Conservation (phyloP, 2,797 vertebrate species). For the Scolopax rusticola region DNA sequence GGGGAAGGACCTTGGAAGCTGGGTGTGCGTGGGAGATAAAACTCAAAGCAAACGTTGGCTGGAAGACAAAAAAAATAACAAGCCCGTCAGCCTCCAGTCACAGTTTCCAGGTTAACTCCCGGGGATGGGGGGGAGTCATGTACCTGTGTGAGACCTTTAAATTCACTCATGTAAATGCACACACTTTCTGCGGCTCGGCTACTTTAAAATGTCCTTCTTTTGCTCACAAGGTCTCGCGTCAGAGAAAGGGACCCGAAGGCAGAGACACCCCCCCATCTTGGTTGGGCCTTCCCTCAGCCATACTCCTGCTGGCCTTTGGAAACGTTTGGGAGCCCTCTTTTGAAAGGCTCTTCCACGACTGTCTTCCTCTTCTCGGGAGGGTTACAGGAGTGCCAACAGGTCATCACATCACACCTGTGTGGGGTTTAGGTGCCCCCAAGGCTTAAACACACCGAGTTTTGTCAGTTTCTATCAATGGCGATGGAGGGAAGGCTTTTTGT, state of each 20-base stretch:
- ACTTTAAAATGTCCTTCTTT: not conserved
- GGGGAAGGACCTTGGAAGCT: not conserved
- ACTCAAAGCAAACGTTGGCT: not conserved
- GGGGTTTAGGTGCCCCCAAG: too few relatives aligned
- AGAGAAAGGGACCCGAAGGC: not conserved
- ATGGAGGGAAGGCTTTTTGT: not conserved
- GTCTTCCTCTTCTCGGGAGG: not conserved
- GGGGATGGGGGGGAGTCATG: not conserved
- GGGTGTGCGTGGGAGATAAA: not conserved
- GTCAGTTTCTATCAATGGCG: not conserved
- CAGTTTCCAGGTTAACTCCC: not conserved
- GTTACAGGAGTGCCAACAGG: not conserved
- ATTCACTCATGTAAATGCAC: not conserved
- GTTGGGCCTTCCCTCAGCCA: not conserved
- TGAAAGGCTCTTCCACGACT: fast-evolving
- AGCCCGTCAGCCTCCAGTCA: slow-evolving; percentile 14
- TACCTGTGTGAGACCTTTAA: not conserved
- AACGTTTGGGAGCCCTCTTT: fast-evolving
- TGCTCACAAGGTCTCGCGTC: not conserved
- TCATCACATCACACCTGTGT: not conserved
- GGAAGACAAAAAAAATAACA: not conserved
- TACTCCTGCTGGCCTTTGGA: fast-evolving
- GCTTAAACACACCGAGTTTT: not conserved
- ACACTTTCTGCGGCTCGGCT: fast-evolving
- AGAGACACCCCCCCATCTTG: not conserved